Evolutionary conservation across 2,797 vertebrate species (phyloP).

Genomic region (Cirrhinus mrigala): DNA sequence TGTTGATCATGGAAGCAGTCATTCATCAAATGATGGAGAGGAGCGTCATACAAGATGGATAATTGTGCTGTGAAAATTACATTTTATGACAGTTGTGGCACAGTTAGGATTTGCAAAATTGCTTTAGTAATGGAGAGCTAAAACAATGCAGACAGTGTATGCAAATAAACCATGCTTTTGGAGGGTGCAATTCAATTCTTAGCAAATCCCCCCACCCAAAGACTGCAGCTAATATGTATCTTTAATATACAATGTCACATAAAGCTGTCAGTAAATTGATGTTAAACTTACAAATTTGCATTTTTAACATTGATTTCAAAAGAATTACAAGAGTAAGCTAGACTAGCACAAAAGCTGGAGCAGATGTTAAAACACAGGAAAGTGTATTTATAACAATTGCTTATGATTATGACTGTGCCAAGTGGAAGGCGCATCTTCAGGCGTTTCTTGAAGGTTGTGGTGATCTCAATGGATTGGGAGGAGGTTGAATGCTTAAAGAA

Average conservation of each 20-base stretch:
- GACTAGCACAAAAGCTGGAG: neutral
- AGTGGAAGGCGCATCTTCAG: neutral
- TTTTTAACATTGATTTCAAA: constrained; percentile 14
- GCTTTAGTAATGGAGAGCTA: neutral
- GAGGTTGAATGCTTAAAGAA: neutral
- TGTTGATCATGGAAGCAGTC: neutral
- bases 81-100: constrained; percentile 1
- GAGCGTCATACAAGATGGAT: neutral
- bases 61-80: neutral
- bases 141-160: neutral
- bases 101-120: neutral
- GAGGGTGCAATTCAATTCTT: neutral
- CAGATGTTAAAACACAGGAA: neutral
- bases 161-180: neutral
- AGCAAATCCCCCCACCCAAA: neutral
- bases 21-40: constrained; percentile 11
- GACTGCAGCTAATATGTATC: neutral
- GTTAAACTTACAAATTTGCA: neutral
- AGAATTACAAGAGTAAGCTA: neutral
- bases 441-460: neutral
- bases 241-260: neutral
- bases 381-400: neutral
- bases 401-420: neutral
- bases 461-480: neutral
- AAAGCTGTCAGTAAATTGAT: neutral